These are phyloP conservation scores for Nudaria mundana DNA, from an alignment of 2,888 invertebrate genomes.

Conservation along the genomic window DNA sequence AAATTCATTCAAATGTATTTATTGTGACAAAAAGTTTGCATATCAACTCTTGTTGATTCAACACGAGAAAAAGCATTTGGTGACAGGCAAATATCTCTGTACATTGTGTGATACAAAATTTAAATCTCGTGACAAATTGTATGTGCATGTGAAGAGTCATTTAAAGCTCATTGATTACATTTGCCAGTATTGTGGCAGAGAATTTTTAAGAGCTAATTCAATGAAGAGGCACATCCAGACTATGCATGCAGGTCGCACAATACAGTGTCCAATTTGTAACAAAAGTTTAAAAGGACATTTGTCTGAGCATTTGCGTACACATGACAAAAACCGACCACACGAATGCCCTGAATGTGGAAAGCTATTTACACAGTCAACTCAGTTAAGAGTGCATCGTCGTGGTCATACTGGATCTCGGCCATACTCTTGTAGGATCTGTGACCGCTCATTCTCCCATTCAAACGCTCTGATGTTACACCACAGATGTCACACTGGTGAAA, in stretches of 20 bases:
- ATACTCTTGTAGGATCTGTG: conserved; percentile 90
- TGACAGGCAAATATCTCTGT: conserved; percentile 87
- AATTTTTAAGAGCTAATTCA: conserved; percentile 87
- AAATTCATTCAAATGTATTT: conserved; percentile 84
- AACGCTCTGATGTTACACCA: conserved; percentile 92
- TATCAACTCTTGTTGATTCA: conserved; percentile 70
- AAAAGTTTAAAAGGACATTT: conserved; percentile 91
- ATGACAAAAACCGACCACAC: conserved; percentile 88
- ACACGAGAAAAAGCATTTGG: conserved; percentile 88
- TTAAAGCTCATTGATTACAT: conserved; percentile 87
- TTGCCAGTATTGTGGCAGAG: conserved; percentile 90
- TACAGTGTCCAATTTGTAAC: conserved; percentile 90
- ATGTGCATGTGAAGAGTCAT: conserved; percentile 85
- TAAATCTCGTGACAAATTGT: conserved; percentile 83
- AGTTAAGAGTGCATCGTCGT: conserved; percentile 90
- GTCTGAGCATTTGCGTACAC: conserved; percentile 91
- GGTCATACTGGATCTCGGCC: conserved; percentile 93
- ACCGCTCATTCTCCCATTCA: conserved; percentile 90
- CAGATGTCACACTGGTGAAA: conserved; percentile 91
- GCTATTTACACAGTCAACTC: conserved; percentile 91
- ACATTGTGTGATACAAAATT: conserved; percentile 86
- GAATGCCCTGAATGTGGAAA: conserved; percentile 90
- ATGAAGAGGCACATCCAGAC: conserved; percentile 88
- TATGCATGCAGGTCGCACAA: conserved; percentile 87
- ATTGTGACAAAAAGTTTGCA: conserved; percentile 67